Percentiles rank a stretch among this genome's conserved stretches.
Evolutionary conservation across 2,797 vertebrate species (phyloP).

Genomic region (Australoheros facetus): DNA sequence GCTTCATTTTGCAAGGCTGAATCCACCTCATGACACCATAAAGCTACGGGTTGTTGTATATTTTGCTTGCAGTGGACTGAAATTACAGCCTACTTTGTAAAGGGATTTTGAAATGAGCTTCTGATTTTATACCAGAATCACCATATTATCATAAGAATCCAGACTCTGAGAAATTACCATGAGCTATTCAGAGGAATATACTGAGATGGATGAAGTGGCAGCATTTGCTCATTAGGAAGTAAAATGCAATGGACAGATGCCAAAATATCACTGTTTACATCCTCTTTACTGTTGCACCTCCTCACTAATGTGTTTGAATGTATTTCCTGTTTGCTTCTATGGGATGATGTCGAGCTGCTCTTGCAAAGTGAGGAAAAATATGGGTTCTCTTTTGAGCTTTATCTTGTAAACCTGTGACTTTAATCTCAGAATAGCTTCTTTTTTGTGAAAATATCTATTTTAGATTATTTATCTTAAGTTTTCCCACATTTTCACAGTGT

Average conservation of each 20-base stretch:
- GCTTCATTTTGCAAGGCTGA: background rate
- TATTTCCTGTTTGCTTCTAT: too few species aligned
- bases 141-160: background rate
- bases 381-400: background rate
- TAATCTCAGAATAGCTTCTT: background rate
- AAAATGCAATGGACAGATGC: background rate
- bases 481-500: too few species aligned
- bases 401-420: background rate
- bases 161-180: background rate
- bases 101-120: too few species aligned
- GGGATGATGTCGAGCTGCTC: background rate
- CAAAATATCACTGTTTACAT: background rate
- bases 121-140: background rate
- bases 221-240: background rate
- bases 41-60: background rate
- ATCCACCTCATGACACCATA: background rate
- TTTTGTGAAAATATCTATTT: too few species aligned
- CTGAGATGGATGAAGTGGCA: background rate
- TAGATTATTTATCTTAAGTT: too few species aligned
- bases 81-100: background rate
- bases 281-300: background rate
- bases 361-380: background rate
- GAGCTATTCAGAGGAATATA: background rate
- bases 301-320: background rate
- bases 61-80: background rate